Conservation (phyloP, 1,140 invertebrate species). For the Tetraneura akinire region DNA sequence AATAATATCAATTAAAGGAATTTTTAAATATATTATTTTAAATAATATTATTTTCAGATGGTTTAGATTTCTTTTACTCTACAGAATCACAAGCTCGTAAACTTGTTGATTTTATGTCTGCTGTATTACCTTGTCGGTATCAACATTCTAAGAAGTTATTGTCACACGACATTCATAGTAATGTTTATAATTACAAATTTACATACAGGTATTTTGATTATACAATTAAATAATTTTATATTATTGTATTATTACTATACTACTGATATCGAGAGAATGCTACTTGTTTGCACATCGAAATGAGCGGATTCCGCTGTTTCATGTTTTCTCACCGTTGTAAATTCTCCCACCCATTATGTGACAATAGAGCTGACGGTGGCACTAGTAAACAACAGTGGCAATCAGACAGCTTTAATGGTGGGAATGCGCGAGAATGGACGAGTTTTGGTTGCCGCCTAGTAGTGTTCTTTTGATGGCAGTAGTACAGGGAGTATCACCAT, state of each 20-base stretch:
- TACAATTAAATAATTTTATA: background rate
- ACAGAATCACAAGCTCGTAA: constrained; percentile 89
- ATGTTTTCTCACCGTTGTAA: no score
- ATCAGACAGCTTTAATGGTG: no score
- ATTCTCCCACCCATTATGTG: no score
- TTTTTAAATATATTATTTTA: constrained; percentile 21
- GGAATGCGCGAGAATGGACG: no score
- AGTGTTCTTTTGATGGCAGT: no score
- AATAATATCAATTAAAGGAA: constrained; percentile 54
- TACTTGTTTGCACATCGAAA: no score
- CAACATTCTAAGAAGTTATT: constrained; percentile 92
- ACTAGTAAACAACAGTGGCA: no score
- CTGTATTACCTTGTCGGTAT: constrained; percentile 84
- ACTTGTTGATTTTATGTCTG: constrained; percentile 90
- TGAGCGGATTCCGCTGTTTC: no score
- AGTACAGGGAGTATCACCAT: no score
- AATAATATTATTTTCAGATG: constrained; percentile 68
- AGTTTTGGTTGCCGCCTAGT: no score
- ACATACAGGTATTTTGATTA: constrained; percentile 65
- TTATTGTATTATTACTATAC: background rate
- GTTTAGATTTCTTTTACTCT: constrained; percentile 94
- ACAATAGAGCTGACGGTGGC: no score
- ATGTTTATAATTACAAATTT: constrained; percentile 96
- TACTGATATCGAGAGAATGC: no score
- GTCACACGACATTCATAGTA: constrained; percentile 96